Evolutionary conservation across 2,888 invertebrate species (phyloP), one percentile per base, ranked within the genome.

Genomic region (Liopterus haemorrhoidalis): DNA sequence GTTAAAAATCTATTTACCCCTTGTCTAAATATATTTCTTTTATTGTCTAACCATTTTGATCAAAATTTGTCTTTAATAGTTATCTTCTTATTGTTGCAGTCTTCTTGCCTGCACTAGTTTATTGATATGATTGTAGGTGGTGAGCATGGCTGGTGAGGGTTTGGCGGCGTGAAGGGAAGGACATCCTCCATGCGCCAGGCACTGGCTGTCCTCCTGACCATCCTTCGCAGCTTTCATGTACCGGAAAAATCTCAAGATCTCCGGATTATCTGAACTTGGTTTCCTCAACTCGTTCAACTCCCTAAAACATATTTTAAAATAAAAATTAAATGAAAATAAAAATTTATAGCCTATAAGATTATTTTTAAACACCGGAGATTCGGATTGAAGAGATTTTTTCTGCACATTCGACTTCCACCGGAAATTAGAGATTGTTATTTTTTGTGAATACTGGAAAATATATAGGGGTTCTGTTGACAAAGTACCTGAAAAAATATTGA

Each of bases 141-240:
- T 84, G 37, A 90, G 76, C 85, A 90, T 88, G 11, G 88, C 88
- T 47, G 88, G 87, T 65, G 77, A 79, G 36, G 78, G 75, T 32
- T 81, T 78, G 54, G 78, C 74, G 18, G 79, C 73, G 1, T 79
- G 73, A 35, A 78, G 75, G 1, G 70, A 61, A 1, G 76, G 71
- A 64, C 89, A 90, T 2, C 75, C 75, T 55, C 70, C 73, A 61
- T 85, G 82, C 0, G 74, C 70, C n/a, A 75, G 67, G 60, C 90
- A 90, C 59, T 81, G 80, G 8, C 76, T 70, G 12, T 85, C 85
- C 59, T 89, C 89, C 60, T 90, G 90, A 0, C 89, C 90, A 50
- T 88, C 81, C 64, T 89, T 81, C 8, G 90, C 91, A 0, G 91
- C 86, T 53, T 88, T 82, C 89, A 91, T 90, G 68, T 91, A 91